phyloP scores from a whole-genome alignment of 2,797 vertebrate species.

The Bradypodion pumilum region DNA sequence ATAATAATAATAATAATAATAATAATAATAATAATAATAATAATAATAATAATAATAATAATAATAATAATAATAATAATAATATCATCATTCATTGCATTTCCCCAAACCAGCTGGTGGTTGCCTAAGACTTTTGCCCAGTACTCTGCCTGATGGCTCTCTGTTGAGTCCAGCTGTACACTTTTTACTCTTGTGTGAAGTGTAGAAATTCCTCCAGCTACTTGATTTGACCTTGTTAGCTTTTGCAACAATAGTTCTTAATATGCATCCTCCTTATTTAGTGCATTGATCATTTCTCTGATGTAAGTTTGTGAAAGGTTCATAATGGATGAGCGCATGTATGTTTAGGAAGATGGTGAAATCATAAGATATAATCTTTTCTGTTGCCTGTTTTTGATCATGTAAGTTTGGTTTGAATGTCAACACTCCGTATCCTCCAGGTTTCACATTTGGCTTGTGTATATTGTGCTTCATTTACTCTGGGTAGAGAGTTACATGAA shows the following conservation, averaged over 20 bases:
- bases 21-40: too few species aligned
- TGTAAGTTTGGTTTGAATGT: constrained; percentile 25
- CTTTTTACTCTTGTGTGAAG: not conserved
- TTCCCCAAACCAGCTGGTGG: too few species aligned
- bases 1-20: too few species aligned
- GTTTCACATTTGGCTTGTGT: constrained; percentile 32
- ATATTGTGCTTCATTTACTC: constrained; percentile 50
- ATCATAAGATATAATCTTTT: constrained; percentile 26
- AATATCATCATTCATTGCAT: too few species aligned
- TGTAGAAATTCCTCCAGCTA: not conserved
- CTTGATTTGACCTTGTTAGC: not conserved
- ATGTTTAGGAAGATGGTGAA: constrained; percentile 5
- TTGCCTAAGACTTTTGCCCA: too few species aligned
- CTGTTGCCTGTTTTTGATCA: constrained; percentile 28
- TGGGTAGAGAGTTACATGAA: constrained; percentile 42
- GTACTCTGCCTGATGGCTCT: too few species aligned
- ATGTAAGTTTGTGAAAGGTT: not conserved
- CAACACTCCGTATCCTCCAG: not conserved
- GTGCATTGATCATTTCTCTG: not conserved
- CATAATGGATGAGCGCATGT: constrained; percentile 23
- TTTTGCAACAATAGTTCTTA: not conserved
- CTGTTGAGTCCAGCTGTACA: not conserved
- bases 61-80: too few species aligned
- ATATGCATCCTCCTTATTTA: not conserved
- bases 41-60: too few species aligned